Evolutionary conservation across 1,140 invertebrate species (phyloP).

Genomic region (Probaryconus sp.): DNA sequence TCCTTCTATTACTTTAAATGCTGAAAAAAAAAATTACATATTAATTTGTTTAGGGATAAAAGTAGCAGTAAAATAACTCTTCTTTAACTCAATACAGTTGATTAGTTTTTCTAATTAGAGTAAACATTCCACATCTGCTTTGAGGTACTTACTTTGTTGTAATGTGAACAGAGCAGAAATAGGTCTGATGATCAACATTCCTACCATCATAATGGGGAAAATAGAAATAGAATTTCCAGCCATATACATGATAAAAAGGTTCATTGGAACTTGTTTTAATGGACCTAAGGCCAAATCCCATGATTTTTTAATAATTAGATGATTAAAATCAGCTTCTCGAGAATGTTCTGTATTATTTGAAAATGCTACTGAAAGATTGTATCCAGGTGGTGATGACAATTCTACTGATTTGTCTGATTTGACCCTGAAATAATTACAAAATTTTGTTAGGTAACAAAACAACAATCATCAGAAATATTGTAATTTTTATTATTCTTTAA

Average conservation of each 20-base stretch:
- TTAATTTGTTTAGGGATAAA: not conserved
- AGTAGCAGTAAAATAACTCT: not conserved
- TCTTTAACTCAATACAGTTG: not conserved
- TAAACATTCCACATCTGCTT: too few relatives aligned
- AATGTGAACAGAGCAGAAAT: constrained; percentile 96
- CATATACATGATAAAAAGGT: constrained; percentile 99
- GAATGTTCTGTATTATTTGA: constrained; percentile 86
- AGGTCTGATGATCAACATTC: constrained; percentile 97
- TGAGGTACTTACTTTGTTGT: constrained; percentile 87
- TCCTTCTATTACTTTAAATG: constrained; percentile 98
- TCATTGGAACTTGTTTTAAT: constrained; percentile 98
- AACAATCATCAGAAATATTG: too few relatives aligned
- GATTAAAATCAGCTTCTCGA: constrained; percentile 87
- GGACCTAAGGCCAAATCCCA: constrained; percentile 98
- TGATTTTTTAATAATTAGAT: constrained; percentile 94
- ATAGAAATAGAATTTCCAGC: constrained; percentile 99
- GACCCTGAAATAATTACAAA: constrained; percentile 64
- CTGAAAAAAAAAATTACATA: constrained; percentile 76
- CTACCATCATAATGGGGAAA: constrained; percentile 99
- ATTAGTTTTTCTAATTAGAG: too few relatives aligned
- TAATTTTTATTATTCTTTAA: too few relatives aligned
- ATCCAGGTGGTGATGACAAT: constrained; percentile 89
- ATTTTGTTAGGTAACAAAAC: too few relatives aligned
- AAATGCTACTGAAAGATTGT: constrained; percentile 84
- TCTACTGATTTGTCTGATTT: constrained; percentile 76